Evolutionary conservation across 2,113 vertebrate species (phyloP).

Genomic region (Tricholaema leucomelas): DNA sequence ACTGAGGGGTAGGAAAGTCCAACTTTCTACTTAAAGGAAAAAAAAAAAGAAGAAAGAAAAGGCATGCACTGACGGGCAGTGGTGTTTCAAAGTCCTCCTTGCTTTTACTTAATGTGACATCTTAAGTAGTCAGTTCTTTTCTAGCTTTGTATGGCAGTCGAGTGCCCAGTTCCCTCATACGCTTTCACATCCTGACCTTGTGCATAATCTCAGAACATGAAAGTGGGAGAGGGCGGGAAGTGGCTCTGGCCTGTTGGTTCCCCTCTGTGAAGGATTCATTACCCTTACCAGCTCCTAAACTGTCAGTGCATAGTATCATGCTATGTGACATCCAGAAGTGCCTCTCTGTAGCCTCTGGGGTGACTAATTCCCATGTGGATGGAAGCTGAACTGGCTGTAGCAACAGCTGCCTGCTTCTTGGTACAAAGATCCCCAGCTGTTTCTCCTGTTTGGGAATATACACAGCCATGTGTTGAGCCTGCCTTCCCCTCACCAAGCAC

Average conservation of each 20-base stretch:
- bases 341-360: background rate
- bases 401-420: background rate
- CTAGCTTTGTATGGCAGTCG: background rate
- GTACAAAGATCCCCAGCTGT: background rate
- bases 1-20: background rate
- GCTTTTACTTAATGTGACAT: background rate
- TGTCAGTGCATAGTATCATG: background rate
- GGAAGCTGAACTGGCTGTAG: background rate
- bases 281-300: background rate
- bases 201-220: background rate
- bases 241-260: background rate
- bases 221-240: background rate
- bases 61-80: background rate
- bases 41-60: background rate
- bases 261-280: background rate
- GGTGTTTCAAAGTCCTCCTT: background rate
- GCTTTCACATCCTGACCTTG: background rate
- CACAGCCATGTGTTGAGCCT: background rate
- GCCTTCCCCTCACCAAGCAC: background rate
- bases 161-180: background rate
- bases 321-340: background rate
- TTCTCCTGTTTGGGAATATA: background rate
- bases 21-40: background rate
- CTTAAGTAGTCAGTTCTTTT: background rate
- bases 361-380: background rate